These are phyloP conservation scores for Trichonephila clavipes DNA, from an alignment of 1,140 invertebrate species.

Conservation along the genomic window DNA sequence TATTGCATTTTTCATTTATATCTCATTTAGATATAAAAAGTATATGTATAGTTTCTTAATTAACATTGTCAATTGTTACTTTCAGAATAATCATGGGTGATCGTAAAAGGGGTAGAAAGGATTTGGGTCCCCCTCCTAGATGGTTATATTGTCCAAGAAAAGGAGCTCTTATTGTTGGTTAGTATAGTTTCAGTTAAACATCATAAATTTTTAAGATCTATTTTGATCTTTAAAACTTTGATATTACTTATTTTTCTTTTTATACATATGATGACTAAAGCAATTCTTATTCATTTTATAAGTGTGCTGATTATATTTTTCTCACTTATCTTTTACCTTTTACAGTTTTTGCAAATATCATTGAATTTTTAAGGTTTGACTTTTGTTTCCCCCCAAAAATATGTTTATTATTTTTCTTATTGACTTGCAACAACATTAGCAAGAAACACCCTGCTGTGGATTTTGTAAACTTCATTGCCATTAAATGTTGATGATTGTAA, in stretches of 20 bases:
- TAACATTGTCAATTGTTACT: neutral
- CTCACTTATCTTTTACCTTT: too few species aligned
- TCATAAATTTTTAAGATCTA: neutral
- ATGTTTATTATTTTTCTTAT: too few species aligned
- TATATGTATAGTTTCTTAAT: neutral
- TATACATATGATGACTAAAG: neutral
- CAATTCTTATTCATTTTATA: neutral
- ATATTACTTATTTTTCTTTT: neutral
- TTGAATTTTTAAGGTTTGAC: too few species aligned
- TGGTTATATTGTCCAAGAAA: conserved; percentile 97
- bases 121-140: conserved; percentile 85
- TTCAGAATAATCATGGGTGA: conserved; percentile 42
- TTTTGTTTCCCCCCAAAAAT: too few species aligned
- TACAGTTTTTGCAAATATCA: too few species aligned
- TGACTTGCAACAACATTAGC: too few species aligned
- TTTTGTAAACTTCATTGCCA: too few species aligned
- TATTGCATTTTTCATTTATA: too few species aligned
- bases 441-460: too few species aligned
- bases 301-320: neutral
- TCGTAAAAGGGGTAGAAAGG: conserved; percentile 48
- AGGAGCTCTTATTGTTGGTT: conserved; percentile 87
- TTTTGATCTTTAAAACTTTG: neutral
- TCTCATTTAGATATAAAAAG: neutral
- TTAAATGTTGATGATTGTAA: too few species aligned
- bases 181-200: neutral